These are phyloP conservation scores for Copsychus sechellarum DNA, from an alignment of 2,113 vertebrate species.

Conservation along the genomic window DNA sequence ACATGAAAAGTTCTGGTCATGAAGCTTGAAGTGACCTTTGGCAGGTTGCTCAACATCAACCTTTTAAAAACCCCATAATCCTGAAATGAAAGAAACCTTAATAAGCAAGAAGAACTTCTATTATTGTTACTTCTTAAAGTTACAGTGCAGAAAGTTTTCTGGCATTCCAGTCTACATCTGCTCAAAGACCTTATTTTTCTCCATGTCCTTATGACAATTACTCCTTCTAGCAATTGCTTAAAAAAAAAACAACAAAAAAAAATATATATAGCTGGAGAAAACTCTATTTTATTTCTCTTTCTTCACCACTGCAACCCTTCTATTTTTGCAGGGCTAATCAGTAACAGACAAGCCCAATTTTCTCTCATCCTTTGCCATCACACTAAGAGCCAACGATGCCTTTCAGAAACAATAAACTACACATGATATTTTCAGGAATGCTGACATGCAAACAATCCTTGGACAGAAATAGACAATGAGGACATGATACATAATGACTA, in stretches of 20 bases:
- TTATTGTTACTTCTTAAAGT: conserved; percentile 22
- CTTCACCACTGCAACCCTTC: neutral
- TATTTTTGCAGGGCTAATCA: conserved; percentile 41
- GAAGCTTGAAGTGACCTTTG: conserved; percentile 23
- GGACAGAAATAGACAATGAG: conserved; percentile 3
- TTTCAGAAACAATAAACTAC: conserved; percentile 31
- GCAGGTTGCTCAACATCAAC: neutral
- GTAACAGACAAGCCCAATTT: conserved; percentile 7
- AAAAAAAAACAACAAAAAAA: neutral
- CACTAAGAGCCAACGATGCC: neutral
- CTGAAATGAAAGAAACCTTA: conserved; percentile 22
- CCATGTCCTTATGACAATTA: neutral
- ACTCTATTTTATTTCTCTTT: neutral
- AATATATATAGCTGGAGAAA: conserved; percentile 9
- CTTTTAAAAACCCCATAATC: conserved; percentile 34
- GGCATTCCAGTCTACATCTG: neutral
- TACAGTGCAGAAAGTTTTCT: neutral
- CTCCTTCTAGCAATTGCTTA: neutral
- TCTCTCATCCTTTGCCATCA: neutral
- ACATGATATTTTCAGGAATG: conserved; percentile 10
- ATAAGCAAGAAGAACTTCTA: neutral
- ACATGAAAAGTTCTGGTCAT: neutral
- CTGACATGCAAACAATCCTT: neutral
- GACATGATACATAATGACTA: neutral
- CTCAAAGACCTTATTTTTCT: conserved; percentile 18